Conservation (phyloP, 2,797 vertebrate species). For the Sebastes matsubarae region DNA sequence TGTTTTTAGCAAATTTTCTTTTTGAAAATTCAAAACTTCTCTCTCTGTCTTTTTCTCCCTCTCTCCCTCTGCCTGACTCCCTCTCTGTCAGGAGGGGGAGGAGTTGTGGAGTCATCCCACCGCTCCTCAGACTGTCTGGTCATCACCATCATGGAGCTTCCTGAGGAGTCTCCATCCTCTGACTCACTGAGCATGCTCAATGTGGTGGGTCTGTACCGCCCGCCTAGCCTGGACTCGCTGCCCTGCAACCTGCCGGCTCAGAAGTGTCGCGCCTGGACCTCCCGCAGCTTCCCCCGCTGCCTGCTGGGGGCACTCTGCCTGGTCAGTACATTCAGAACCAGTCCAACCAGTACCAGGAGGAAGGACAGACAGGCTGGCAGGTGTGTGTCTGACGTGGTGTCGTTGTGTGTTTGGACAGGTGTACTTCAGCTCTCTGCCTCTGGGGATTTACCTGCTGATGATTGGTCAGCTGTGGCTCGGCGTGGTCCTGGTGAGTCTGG, state of each 20-base stretch:
- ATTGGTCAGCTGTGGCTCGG: constrained; percentile 87
- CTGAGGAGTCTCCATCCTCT: constrained; percentile 80
- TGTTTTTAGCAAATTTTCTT: too few relatives aligned
- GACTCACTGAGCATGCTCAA: constrained; percentile 86
- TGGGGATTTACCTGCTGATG: constrained; percentile 93
- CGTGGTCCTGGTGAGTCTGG: constrained; percentile 87
- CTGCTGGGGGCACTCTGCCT: constrained; percentile 88
- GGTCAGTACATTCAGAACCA: constrained; percentile 54
- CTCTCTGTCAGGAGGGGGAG: neutral
- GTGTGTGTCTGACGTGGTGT: neutral
- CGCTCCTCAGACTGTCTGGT: constrained; percentile 88
- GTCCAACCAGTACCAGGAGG: neutral
- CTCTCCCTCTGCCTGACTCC: neutral
- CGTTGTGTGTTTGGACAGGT: constrained; percentile 37
- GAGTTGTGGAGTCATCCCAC: constrained; percentile 30
- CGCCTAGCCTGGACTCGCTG: constrained; percentile 81
- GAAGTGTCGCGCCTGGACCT: constrained; percentile 84
- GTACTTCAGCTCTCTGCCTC: constrained; percentile 91
- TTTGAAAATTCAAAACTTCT: too few relatives aligned
- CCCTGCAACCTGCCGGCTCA: constrained; percentile 80
- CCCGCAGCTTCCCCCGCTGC: constrained; percentile 84
- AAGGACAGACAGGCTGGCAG: neutral
- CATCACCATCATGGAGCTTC: constrained; percentile 91
- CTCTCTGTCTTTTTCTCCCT: too few relatives aligned
- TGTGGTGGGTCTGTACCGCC: constrained; percentile 85